Conservation (phyloP, 2,888 invertebrate genomes). For the Diarsia brunnea region DNA sequence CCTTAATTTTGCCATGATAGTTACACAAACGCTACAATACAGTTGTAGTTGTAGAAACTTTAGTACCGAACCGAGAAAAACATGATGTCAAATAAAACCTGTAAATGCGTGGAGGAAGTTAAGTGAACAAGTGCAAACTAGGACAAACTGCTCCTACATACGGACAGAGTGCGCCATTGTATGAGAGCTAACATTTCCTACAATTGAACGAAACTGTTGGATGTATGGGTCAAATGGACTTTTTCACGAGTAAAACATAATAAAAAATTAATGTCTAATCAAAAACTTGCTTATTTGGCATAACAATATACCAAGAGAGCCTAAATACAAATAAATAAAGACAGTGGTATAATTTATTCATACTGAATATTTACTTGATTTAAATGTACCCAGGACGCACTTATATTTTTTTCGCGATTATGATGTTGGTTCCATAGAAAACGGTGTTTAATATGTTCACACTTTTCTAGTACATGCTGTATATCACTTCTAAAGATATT, state of each 20-base stretch:
- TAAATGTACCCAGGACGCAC: background rate
- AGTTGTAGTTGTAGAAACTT: background rate
- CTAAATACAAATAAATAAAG: background rate
- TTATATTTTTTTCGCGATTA: background rate
- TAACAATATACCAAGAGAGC: background rate
- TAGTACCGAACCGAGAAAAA: conserved; percentile 8
- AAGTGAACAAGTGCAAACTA: conserved; percentile 40
- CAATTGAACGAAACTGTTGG: conserved; percentile 1
- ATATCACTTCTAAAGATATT: background rate
- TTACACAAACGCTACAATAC: background rate
- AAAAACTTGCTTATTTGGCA: too few relatives aligned
- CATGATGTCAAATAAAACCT: conserved; percentile 42
- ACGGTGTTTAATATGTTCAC: background rate
- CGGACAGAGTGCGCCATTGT: conserved; percentile 18
- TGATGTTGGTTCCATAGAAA: background rate
- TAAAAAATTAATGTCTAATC: background rate
- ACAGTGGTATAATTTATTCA: background rate
- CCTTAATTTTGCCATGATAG: background rate
- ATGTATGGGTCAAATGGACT: conserved; percentile 18
- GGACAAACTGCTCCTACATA: conserved; percentile 18
- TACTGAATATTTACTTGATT: background rate
- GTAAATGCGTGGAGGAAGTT: conserved; percentile 35
- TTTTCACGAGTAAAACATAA: background rate
- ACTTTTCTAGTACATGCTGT: background rate
- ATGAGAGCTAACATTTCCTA: background rate